Conservation (phyloP, 2,797 vertebrate genomes). For the Valencia hispanica region DNA sequence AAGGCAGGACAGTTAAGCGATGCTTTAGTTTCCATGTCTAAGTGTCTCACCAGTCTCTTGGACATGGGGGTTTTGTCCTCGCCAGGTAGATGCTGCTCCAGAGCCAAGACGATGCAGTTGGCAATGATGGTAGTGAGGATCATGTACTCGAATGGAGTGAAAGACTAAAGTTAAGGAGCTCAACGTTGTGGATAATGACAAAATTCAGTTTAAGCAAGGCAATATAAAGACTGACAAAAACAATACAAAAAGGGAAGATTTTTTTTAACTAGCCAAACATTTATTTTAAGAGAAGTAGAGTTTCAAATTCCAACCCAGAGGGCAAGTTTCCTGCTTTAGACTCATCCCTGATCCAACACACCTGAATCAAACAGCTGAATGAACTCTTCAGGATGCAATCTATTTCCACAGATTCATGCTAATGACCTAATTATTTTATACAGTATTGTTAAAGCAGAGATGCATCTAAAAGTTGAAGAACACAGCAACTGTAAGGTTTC, state of each 20-base stretch:
- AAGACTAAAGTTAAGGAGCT: conserved; percentile 83
- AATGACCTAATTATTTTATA: no score
- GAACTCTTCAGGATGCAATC: background rate
- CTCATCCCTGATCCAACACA: background rate
- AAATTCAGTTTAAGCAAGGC: background rate
- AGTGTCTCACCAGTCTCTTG: conserved; percentile 88
- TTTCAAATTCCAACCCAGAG: background rate
- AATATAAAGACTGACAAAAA: background rate
- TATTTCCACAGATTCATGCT: background rate
- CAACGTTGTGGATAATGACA: background rate
- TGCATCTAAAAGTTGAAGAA: no score
- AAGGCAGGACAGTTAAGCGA: background rate
- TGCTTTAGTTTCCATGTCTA: conserved; percentile 11
- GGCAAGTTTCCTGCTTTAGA: background rate
- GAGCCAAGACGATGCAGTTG: conserved; percentile 96
- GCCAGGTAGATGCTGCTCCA: conserved; percentile 97
- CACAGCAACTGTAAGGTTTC: no score
- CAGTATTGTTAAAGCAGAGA: no score
- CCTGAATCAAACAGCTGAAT: background rate
- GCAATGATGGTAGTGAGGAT: conserved; percentile 98
- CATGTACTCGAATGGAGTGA: conserved; percentile 98
- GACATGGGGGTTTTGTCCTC: conserved; percentile 99
- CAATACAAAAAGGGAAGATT: background rate
- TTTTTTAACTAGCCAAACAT: background rate
- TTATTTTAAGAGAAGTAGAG: background rate